Evolutionary conservation across 2,888 invertebrate species (phyloP).

Genomic region (Zygogramma bicolorata): DNA sequence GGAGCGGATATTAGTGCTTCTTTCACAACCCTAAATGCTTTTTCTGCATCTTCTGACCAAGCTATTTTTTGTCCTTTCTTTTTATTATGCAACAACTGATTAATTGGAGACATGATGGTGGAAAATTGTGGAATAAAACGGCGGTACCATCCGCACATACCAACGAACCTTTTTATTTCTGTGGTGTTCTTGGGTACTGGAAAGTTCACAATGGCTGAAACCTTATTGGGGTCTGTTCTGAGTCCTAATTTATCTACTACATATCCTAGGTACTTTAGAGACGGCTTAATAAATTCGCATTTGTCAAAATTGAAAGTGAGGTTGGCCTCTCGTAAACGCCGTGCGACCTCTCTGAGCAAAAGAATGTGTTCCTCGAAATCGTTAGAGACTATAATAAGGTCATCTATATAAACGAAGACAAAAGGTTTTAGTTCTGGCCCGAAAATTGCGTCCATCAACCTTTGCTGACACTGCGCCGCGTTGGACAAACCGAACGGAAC

Average conservation of each 20-base stretch:
- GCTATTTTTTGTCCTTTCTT: too few relatives aligned
- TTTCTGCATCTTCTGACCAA: too few relatives aligned
- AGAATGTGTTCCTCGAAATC: conserved; percentile 33
- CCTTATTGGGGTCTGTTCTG: background rate
- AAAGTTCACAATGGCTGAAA: background rate
- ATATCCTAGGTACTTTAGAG: conserved; percentile 55
- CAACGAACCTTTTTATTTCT: background rate
- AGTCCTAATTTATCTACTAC: conserved; percentile 51
- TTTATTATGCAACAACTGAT: background rate
- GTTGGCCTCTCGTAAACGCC: too few relatives aligned
- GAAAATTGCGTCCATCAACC: conserved; percentile 9
- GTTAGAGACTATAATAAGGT: background rate
- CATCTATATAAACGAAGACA: conserved; percentile 5
- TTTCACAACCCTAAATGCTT: too few relatives aligned
- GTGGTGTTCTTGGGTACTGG: background rate
- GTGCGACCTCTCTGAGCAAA: conserved; percentile 29
- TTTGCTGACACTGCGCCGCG: conserved; percentile 1
- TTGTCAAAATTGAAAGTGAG: too few relatives aligned
- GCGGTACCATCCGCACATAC: conserved; percentile 8
- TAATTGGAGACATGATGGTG: background rate
- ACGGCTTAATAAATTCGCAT: conserved; percentile 42
- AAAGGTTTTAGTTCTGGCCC: background rate
- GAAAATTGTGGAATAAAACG: background rate
- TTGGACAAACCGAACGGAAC: background rate
- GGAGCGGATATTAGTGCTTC: too few relatives aligned